Conservation (phyloP, 2,888 invertebrate species). For the Notodonta dromedarius region DNA sequence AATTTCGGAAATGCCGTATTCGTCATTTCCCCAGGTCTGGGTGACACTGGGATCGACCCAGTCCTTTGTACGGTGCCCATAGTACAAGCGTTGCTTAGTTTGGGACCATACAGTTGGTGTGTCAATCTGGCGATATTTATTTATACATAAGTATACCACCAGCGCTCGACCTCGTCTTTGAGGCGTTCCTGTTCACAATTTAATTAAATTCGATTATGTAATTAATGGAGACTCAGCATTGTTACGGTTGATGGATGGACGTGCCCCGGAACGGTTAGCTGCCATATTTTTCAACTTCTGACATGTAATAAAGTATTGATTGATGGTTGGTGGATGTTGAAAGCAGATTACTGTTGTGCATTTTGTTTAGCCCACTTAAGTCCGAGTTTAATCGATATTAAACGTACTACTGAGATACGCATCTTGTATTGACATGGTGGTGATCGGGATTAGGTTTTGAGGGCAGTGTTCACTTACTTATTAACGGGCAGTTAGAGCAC, state of each 20-base stretch:
- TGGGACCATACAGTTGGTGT: no score
- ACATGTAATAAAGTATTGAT: constrained; percentile 65
- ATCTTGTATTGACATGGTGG: background rate
- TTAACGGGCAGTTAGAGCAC: no score
- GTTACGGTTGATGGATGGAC: constrained; percentile 49
- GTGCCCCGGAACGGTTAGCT: constrained; percentile 53
- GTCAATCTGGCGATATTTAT: no score
- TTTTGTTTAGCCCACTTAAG: constrained; percentile 41
- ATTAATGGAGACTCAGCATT: constrained; percentile 60
- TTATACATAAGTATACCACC: no score
- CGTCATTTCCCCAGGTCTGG: no score
- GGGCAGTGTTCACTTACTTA: no score
- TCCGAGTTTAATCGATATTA: constrained; percentile 31
- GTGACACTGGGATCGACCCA: no score
- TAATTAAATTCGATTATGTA: constrained; percentile 50
- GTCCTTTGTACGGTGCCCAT: no score
- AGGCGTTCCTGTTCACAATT: constrained; percentile 43
- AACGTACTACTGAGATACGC: constrained; percentile 35
- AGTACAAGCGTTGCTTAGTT: no score
- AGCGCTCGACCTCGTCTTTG: constrained; percentile 18
- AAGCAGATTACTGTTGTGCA: constrained; percentile 64
- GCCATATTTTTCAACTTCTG: constrained; percentile 64
- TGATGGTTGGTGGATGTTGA: constrained; percentile 60
- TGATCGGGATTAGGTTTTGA: background rate
- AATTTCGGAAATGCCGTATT: no score